These are phyloP conservation scores for Philopotamus ludificatus DNA, from an alignment of 1,140 invertebrate species.

Conservation along the genomic window DNA sequence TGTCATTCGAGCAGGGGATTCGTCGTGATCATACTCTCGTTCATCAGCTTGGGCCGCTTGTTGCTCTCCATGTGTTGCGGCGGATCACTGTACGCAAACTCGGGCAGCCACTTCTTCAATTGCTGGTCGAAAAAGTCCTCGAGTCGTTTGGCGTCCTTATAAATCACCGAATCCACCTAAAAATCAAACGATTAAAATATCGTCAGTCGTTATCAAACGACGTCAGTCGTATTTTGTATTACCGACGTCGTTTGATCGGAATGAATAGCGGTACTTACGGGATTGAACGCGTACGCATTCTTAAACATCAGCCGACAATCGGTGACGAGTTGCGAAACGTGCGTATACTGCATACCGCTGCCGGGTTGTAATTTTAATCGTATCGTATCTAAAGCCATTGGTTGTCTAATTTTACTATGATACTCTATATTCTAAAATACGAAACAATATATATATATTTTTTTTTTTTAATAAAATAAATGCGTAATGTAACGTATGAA, in stretches of 20 bases:
- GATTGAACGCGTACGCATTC: constrained; percentile 83
- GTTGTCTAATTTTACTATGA: constrained; percentile 67
- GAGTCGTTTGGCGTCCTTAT: constrained; percentile 77
- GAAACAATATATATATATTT: not conserved
- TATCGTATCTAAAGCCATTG: constrained; percentile 83
- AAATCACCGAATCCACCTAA: constrained; percentile 79
- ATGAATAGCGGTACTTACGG: constrained; percentile 60
- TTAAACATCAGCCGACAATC: constrained; percentile 85
- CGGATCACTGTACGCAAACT: constrained; percentile 59
- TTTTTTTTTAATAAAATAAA: not conserved
- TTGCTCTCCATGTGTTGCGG: constrained; percentile 6
- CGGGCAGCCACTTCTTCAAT: constrained; percentile 76
- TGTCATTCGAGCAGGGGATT: constrained; percentile 2
- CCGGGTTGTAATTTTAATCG: constrained; percentile 73
- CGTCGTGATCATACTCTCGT: not conserved
- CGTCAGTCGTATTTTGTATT: too few relatives aligned
- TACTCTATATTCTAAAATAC: constrained; percentile 69
- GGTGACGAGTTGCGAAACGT: constrained; percentile 72
- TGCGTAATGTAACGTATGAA: not conserved
- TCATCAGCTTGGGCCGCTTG: not conserved
- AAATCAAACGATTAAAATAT: constrained; percentile 41
- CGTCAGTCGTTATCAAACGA: not conserved
- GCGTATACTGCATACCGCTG: constrained; percentile 70
- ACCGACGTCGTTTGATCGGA: too few relatives aligned
- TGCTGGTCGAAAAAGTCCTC: constrained; percentile 85